A percentile compares a stretch with the other conserved stretches of the same genome.
phyloP scores from a whole-genome alignment of 1,140 invertebrate species.

The Monomorium pharaonis region DNA sequence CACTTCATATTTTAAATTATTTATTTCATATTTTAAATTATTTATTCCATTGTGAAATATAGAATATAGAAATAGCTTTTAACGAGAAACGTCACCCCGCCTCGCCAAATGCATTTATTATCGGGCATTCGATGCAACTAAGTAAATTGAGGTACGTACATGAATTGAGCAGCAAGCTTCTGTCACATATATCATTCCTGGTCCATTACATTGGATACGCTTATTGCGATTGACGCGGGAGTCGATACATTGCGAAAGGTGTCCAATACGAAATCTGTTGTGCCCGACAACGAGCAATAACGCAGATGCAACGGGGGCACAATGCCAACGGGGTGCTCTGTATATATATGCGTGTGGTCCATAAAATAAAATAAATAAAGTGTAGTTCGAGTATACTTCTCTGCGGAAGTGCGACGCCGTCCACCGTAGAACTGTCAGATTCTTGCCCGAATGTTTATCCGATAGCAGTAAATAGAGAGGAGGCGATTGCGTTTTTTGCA shows the following conservation, averaged over 20 bases:
- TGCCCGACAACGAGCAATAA: slow-evolving; percentile 58
- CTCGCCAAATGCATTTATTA: background rate
- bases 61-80: background rate
- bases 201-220: slow-evolving; percentile 46
- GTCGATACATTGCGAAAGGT: slow-evolving; percentile 53
- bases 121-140: background rate
- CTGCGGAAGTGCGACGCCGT: slow-evolving; percentile 36
- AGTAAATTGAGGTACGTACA: slow-evolving; percentile 11
- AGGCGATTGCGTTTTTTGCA: slow-evolving; percentile 43
- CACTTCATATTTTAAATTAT: background rate
- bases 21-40: background rate
- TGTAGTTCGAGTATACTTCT: slow-evolving; percentile 42
- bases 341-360: background rate
- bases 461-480: slow-evolving; percentile 55
- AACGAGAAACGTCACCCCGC: background rate
- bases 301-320: slow-evolving; percentile 48
- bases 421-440: slow-evolving; percentile 55
- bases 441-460: slow-evolving; percentile 59
- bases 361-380: slow-evolving; percentile 53
- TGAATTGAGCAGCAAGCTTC: slow-evolving; percentile 26
- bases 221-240: slow-evolving; percentile 53
- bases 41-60: background rate
- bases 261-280: slow-evolving; percentile 56
- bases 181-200: slow-evolving; percentile 55
- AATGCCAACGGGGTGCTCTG: slow-evolving; percentile 14